Conservation (phyloP, 2,113 vertebrate genomes). For the Sminthopsis crassicaudata region DNA sequence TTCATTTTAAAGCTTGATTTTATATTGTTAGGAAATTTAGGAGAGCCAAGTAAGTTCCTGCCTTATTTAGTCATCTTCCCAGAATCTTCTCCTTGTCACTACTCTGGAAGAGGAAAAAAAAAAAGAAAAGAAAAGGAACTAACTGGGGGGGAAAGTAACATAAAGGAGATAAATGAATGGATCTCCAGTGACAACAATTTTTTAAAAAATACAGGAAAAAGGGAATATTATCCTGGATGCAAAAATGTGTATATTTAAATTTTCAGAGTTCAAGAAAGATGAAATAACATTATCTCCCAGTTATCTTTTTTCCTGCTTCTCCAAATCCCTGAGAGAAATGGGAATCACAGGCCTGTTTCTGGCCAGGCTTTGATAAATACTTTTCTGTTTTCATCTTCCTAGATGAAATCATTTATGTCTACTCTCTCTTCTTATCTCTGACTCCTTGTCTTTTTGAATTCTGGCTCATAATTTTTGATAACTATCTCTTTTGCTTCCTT, state of each 20-base stretch:
- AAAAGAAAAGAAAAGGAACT: too few species aligned
- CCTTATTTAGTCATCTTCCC: too few species aligned
- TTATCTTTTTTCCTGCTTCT: background rate
- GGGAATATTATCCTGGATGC: background rate
- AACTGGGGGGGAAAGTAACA: too few species aligned
- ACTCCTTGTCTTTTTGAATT: conserved; percentile 36
- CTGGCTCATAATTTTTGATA: conserved; percentile 23
- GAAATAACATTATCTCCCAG: conserved; percentile 5
- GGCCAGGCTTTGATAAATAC: background rate
- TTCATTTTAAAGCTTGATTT: too few species aligned
- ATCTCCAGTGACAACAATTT: too few species aligned
- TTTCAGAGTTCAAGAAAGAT: conserved; percentile 28
- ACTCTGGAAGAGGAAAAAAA: too few species aligned
- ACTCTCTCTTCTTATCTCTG: conserved; percentile 12
- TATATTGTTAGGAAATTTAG: too few species aligned
- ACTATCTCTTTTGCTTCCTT: background rate
- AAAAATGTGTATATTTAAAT: background rate
- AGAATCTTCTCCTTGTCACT: too few species aligned
- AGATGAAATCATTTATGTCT: conserved; percentile 1
- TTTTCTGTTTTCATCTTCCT: background rate
- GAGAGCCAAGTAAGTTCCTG: too few species aligned
- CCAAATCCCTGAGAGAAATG: background rate
- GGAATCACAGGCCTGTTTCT: background rate
- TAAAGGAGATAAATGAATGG: too few species aligned
- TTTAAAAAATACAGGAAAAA: background rate